Base-by-base conservation (phyloP, 2,113 vertebrate genomes). In the Orientallactaga bullata region DNA sequence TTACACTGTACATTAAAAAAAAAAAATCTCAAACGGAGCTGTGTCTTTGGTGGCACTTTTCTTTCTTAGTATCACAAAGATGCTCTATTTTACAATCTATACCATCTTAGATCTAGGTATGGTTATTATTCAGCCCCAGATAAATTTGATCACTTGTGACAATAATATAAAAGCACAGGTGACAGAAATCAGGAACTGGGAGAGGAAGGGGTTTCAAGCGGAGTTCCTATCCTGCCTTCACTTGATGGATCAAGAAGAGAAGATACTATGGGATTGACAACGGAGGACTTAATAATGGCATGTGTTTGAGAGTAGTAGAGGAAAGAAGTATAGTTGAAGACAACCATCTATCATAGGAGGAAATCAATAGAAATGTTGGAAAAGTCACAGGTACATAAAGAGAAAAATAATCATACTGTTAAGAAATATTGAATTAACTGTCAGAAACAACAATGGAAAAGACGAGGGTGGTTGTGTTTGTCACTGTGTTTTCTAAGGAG, bases 61-160 rank as follows among this genome's bases (percentile, higher is more conserved):
- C 51, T 69, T 89, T 86, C 84, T 60, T 66, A 66, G 37, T 76
- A 47, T 60, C 69, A 88, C 61, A 81, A 60, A 88, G 89, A 77
- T 11, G 32, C 55, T 74, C 6, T 20, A 39, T 63, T 90, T 81
- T 85, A 35, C 32, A 72, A 20, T 85, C 30, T 16, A 7, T 1
- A 63, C 7, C 23, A 39, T 61, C 23, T 85, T 88, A 16, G n/a
- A 68, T n/a, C 32, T 84, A 35, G 32, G 30, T 18, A 6, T 51
- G 9, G 20, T 32, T 61, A 47, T 26, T 68, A 61, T 24, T 90
- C 28, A 17, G 65, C 39, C 20, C 1, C 26, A n/a, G 66, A 72
- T 55, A 81, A 90, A 95, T 35, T 23, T 21, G 30, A 9, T 47
- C 37, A n/a, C 8, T 63, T 28, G 85, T 66, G 61, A 68, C 42